Conservation (phyloP, 2,113 vertebrate genomes). For the Ibidorhyncha struthersii region DNA sequence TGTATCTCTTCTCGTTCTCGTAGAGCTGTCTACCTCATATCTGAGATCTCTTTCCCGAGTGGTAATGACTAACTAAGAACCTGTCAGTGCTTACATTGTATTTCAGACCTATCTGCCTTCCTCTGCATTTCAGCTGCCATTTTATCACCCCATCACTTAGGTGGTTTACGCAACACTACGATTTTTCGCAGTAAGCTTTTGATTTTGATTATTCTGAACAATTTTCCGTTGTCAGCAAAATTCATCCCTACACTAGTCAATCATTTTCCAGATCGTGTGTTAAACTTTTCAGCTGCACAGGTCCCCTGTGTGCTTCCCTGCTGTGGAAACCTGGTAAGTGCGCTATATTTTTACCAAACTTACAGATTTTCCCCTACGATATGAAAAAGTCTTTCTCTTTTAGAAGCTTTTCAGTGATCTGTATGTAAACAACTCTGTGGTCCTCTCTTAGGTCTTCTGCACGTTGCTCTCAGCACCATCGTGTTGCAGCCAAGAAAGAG, state of each 20-base stretch:
- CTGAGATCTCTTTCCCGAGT: not conserved
- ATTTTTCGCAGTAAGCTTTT: not conserved
- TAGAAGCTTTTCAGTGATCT: not conserved
- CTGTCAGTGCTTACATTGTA: not conserved
- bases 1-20: not conserved
- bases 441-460: not conserved
- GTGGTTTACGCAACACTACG: not conserved
- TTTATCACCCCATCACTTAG: not conserved
- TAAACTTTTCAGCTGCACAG: not conserved
- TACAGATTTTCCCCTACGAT: not conserved
- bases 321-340: not conserved
- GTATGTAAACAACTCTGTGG: not conserved
- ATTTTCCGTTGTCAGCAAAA: not conserved
- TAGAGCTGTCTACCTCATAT: not conserved
- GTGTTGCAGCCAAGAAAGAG: not conserved
- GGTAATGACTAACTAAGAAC: not conserved
- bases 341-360: not conserved
- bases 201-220: not conserved
- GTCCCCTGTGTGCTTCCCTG: not conserved
- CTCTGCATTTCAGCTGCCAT: not conserved
- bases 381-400: not conserved
- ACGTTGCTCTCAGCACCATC: not conserved
- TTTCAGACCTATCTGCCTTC: not conserved
- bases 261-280: not conserved
- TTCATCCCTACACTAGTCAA: not conserved